These are phyloP conservation scores for Brachynemurus nebulosus DNA, from an alignment of 2,888 invertebrate species.

Conservation along the genomic window DNA sequence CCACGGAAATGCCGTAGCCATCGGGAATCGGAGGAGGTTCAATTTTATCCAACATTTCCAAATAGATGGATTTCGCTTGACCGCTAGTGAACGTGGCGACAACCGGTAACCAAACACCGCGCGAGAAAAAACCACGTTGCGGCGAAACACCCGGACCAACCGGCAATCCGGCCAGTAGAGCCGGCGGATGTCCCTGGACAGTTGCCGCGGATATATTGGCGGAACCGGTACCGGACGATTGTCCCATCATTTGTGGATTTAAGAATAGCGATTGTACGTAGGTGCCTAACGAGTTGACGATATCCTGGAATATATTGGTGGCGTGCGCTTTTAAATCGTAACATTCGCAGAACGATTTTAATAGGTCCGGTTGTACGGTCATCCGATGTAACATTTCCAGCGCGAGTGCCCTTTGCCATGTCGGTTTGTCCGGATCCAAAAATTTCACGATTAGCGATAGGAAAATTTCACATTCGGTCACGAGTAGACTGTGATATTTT, in stretches of 20 bases:
- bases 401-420: slow-evolving; percentile 92
- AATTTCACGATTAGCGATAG: slow-evolving; percentile 93
- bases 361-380: slow-evolving; percentile 72
- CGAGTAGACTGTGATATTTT: slow-evolving; percentile 81
- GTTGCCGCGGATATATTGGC: slow-evolving; percentile 28
- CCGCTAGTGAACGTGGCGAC: slow-evolving; percentile 74
- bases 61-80: slow-evolving; percentile 74
- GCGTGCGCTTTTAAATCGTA: slow-evolving; percentile 93
- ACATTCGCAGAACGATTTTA: slow-evolving; percentile 85
- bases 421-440: slow-evolving; percentile 89
- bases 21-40: slow-evolving; percentile 92
- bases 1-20: slow-evolving; percentile 92
- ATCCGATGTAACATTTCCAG: slow-evolving; percentile 93
- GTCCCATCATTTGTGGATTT: slow-evolving; percentile 49
- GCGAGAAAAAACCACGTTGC: slow-evolving; percentile 83
- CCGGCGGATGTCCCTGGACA: slow-evolving; percentile 45
- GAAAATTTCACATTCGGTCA: slow-evolving; percentile 98
- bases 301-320: slow-evolving; percentile 87
- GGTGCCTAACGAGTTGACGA: slow-evolving; percentile 84
- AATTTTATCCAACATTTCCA: slow-evolving; percentile 91
- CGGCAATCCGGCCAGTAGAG: slow-evolving; percentile 48
- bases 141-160: slow-evolving; percentile 67
- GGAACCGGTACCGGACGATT: slow-evolving; percentile 32
- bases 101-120: slow-evolving; percentile 85
- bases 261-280: slow-evolving; percentile 88